Evolutionary conservation across 1,140 invertebrate species (phyloP).

Genomic region (Platyura marginata): DNA sequence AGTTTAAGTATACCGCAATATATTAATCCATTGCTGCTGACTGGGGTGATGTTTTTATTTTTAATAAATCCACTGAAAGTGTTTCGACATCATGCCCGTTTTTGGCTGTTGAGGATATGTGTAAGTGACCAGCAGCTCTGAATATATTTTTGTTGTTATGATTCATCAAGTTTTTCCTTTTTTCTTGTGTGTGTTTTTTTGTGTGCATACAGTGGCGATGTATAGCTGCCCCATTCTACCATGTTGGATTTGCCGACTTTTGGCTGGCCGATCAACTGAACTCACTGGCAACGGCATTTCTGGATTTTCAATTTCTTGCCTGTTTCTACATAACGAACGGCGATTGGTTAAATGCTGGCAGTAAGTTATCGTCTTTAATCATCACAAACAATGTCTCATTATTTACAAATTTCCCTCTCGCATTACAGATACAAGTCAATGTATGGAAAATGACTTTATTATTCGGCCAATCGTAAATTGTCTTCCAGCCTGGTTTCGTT

Average conservation of each 20-base stretch:
- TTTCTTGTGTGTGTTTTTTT: conserved; percentile 13
- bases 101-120: conserved; percentile 61
- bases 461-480: conserved; percentile 67
- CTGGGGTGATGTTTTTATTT: conserved; percentile 73
- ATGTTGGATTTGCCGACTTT: conserved; percentile 97
- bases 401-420: background rate
- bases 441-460: conserved; percentile 39
- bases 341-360: conserved; percentile 42
- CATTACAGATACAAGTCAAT: conserved; percentile 33
- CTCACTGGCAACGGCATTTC: conserved; percentile 70
- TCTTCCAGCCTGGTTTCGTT: conserved; percentile 92
- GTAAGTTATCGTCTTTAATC: conserved; percentile 15
- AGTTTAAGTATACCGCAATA: conserved; percentile 80
- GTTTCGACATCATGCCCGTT: conserved; percentile 79
- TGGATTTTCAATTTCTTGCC: conserved; percentile 88
- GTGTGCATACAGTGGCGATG: conserved; percentile 48
- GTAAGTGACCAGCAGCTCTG: too few species aligned
- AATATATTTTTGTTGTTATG: background rate
- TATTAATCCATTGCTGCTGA: conserved; percentile 72
- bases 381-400: background rate
- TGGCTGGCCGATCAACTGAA: conserved; percentile 99
- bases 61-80: conserved; percentile 84
- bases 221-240: conserved; percentile 80
- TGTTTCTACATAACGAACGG: conserved; percentile 63
- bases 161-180: background rate